Evolutionary conservation across 2,888 invertebrate species (phyloP), one percentile per base, ranked within the genome.

Genomic region (Operophtera brumata): DNA sequence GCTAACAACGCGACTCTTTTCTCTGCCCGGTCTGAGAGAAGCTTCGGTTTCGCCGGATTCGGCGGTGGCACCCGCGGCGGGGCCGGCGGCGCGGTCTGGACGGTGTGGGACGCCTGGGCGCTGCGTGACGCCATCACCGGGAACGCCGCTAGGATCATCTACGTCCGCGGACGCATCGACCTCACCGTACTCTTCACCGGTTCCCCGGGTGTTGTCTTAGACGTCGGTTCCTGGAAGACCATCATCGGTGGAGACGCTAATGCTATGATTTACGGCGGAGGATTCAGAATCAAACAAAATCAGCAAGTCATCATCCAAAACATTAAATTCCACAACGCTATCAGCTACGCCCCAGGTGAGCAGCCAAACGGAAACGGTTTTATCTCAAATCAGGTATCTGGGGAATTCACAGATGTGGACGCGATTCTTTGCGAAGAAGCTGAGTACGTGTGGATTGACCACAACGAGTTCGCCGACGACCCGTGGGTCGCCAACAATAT

Each of bases 391-490:
- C 53, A 48, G 28, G 11, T 7, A 0, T 1, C 42, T 6, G 48
- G 54, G 2, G 57, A 54, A 6, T 61, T 52, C 51, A 57, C 63
- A n/a, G 59, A 61, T 6, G 12, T 64, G 0, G 63, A 64, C 35
- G 30, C 46, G 5, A 43, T 64, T 14, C 39, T 52, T 6, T 30
- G 34, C 8, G 55, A 54, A 9, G 10, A 20, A 13, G 39, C 52
- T 2, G n/a, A 11, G 9, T 14, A 47, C 47, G 47, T 64, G 6
- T 64, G 57, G 63, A 43, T 64, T 32, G 61, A 64, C 42, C 63
- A 61, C 51, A 46, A 46, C 43, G 61, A 61, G 45, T 63, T 63
- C 40, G 35, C 53, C 20, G 63, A 61, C 35, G 63, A 61, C 42
- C 63, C 63, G 1, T 59, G 57, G 59, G 32, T 40, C 37, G 48